These are phyloP conservation scores for Lepidocyrtoides sp. DNA, from an alignment of 2,888 invertebrate species.

Conservation along the genomic window DNA sequence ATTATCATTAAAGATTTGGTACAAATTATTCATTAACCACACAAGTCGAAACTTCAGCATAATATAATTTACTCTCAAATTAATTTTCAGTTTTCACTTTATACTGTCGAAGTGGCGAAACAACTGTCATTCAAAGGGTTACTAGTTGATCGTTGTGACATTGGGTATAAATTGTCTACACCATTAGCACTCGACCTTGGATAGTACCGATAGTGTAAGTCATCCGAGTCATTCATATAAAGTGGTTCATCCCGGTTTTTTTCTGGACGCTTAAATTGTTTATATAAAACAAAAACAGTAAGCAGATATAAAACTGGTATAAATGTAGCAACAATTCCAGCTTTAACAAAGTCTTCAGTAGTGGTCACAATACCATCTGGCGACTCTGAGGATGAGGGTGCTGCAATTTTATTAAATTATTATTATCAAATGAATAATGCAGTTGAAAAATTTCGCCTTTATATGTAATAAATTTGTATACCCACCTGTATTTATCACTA, in stretches of 20 bases:
- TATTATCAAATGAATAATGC: not conserved
- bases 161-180: not conserved
- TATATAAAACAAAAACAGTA: not conserved
- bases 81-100: not conserved
- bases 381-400: not conserved
- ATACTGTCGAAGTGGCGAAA: not conserved
- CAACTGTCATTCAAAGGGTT: not conserved
- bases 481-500: constrained; percentile 20
- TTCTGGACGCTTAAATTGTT: not conserved
- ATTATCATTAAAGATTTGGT: too few relatives aligned
- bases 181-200: not conserved
- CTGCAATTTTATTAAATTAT: constrained; percentile 8
- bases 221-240: not conserved
- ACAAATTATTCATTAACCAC: too few relatives aligned
- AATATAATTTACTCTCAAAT: too few relatives aligned
- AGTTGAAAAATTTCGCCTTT: not conserved
- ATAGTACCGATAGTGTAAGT: constrained; percentile 17
- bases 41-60: too few relatives aligned
- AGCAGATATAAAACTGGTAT: constrained; percentile 15
- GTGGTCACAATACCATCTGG: not conserved
- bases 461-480: not conserved
- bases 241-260: not conserved
- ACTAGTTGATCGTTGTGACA: not conserved
- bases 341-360: not conserved
- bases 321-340: not conserved